Percentiles rank a stretch among this genome's conserved stretches.
Conservation (phyloP, 1,140 invertebrate genomes). For the Octopus bimaculoides region DNA sequence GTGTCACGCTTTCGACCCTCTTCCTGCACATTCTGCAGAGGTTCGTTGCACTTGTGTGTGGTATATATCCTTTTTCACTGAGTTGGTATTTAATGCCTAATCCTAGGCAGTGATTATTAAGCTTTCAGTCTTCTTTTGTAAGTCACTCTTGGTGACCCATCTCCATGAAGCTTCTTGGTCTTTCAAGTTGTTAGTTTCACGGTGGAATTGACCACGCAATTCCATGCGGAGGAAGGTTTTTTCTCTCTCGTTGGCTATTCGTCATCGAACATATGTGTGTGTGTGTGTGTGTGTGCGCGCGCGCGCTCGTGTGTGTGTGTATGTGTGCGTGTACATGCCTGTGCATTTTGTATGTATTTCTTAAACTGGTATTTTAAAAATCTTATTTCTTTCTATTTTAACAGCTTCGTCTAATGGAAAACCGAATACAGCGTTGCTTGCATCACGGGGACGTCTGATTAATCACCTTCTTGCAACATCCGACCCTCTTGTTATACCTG, state of each 20-base stretch:
- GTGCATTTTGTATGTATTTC: not conserved
- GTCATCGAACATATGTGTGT: not conserved
- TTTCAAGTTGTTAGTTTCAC: not conserved
- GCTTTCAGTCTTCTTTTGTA: not conserved
- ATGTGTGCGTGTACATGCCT: not conserved
- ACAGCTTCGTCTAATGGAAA: too few species aligned
- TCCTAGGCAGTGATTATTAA: not conserved
- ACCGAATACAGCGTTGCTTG: too few species aligned
- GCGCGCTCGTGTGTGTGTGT: not conserved
- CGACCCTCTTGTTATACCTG: too few species aligned
- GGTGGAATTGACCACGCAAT: not conserved
- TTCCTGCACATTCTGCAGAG: too few species aligned
- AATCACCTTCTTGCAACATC: too few species aligned
- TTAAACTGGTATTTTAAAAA: too few species aligned
- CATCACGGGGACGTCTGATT: too few species aligned
- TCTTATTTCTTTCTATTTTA: too few species aligned
- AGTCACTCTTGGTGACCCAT: not conserved
- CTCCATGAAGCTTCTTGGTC: not conserved
- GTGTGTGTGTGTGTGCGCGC: not conserved
- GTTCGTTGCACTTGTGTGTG: too few species aligned
- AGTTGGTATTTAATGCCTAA: not conserved
- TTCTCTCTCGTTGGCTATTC: not conserved
- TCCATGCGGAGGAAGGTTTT: not conserved
- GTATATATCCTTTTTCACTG: too few species aligned
- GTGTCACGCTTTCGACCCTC: too few species aligned